phyloP scores from a whole-genome alignment of 2,113 vertebrate genomes.

The Benitochromis conjunctus region DNA sequence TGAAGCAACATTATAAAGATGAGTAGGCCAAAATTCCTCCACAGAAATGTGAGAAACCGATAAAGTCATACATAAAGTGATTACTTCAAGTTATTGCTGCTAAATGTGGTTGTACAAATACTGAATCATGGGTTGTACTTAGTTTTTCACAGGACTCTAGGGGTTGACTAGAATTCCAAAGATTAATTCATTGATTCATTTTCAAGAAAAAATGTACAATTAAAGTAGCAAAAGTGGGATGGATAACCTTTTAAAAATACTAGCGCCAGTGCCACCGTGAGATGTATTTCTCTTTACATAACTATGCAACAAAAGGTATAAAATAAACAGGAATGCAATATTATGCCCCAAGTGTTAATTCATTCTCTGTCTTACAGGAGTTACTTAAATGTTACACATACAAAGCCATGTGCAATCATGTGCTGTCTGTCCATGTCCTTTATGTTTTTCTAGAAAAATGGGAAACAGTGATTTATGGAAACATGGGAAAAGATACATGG shows the following conservation, averaged over 20 bases:
- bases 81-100: background rate
- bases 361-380: background rate
- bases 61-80: background rate
- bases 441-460: background rate
- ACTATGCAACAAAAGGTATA: background rate
- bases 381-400: background rate
- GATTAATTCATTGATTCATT: background rate
- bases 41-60: background rate
- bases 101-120: background rate
- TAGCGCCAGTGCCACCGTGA: no score
- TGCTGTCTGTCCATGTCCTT: background rate
- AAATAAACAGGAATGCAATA: background rate
- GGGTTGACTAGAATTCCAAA: background rate
- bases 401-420: background rate
- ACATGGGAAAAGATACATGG: background rate
- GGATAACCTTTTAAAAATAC: background rate
- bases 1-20: background rate
- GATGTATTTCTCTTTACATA: background rate
- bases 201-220: background rate
- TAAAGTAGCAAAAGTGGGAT: background rate
- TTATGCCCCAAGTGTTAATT: background rate
- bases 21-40: background rate
- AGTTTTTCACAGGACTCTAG: background rate
- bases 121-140: background rate
- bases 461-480: background rate